A percentile compares a stretch with the other conserved stretches of the same genome.
Conservation (phyloP, 1,140 invertebrate species). For the Diorhabda carinulata region DNA sequence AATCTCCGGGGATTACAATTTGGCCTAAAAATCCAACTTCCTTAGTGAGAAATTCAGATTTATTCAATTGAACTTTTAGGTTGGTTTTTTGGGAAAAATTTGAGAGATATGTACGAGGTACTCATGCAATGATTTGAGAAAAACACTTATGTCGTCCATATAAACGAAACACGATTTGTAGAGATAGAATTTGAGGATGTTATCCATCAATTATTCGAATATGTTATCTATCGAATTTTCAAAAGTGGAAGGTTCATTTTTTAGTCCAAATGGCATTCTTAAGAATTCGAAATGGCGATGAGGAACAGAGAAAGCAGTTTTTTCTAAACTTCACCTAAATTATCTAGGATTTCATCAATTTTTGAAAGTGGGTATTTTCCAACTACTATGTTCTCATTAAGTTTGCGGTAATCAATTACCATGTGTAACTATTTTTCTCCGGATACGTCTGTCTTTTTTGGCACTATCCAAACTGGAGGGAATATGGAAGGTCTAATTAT, state of each 20-base stretch:
- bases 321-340: conserved; percentile 12
- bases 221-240: conserved; percentile 13
- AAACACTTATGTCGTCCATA: conserved; percentile 14
- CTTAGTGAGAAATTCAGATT: too few relatives aligned
- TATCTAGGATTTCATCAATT: conserved; percentile 13
- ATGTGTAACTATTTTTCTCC: conserved; percentile 43
- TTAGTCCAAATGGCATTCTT: conserved; percentile 18
- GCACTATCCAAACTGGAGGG: too few relatives aligned
- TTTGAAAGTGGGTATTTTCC: not conserved
- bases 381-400: conserved; percentile 13
- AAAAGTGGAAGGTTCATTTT: conserved; percentile 23
- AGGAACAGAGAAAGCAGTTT: conserved; percentile 17
- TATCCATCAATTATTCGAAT: conserved; percentile 33
- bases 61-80: too few relatives aligned
- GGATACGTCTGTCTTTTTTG: conserved; percentile 27
- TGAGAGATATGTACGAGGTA: too few relatives aligned
- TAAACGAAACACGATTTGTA: conserved; percentile 25
- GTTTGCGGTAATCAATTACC: conserved; percentile 21
- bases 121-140: too few relatives aligned
- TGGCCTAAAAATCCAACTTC: too few relatives aligned
- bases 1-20: too few relatives aligned
- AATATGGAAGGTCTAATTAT: too few relatives aligned
- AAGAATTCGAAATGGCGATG: conserved; percentile 22
- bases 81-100: too few relatives aligned
- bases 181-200: conserved; percentile 31